Percentiles rank a stretch among this genome's conserved stretches.
Evolutionary conservation across 2,113 vertebrate species (phyloP).

Genomic region (Cyrtonyx montezumae): DNA sequence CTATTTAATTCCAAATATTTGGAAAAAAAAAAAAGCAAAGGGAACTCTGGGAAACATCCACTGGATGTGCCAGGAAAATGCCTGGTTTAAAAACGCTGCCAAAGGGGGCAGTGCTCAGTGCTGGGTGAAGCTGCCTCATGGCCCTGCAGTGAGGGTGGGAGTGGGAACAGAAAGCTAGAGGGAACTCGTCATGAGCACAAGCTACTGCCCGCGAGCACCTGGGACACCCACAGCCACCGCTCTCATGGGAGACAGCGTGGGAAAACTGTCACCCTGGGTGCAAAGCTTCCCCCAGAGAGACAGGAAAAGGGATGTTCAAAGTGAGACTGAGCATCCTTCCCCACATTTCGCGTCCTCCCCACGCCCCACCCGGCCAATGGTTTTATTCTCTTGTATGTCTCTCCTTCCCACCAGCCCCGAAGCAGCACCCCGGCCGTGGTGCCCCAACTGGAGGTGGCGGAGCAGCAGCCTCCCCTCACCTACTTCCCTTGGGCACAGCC

Average conservation of each 20-base stretch:
- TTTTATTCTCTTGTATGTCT: not conserved
- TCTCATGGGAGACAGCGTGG: not conserved
- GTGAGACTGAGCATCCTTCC: not conserved
- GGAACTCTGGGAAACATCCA: not conserved
- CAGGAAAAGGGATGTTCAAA: not conserved
- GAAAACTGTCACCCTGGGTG: not conserved
- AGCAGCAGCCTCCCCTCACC: slow-evolving; percentile 83
- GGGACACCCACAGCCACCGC: not conserved
- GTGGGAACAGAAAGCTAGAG: not conserved
- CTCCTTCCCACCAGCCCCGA: slow-evolving; percentile 78
- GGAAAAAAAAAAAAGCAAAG: not conserved
- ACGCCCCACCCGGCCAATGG: rapidly evolving
- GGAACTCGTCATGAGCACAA: not conserved
- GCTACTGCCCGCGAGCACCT: not conserved
- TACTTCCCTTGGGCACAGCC: slow-evolving; percentile 93
- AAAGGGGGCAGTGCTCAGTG: not conserved
- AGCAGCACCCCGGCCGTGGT: slow-evolving; percentile 69
- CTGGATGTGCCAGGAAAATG: not conserved
- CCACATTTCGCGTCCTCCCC: not conserved
- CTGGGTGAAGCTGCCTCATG: not conserved
- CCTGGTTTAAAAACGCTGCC: not conserved
- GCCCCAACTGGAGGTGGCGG: slow-evolving; percentile 85
- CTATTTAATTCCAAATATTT: not conserved
- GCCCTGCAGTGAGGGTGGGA: not conserved
- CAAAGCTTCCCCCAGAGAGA: not conserved